Base-by-base conservation (phyloP, 2,797 vertebrate species). In the Melanotaenia parkinsoni region DNA sequence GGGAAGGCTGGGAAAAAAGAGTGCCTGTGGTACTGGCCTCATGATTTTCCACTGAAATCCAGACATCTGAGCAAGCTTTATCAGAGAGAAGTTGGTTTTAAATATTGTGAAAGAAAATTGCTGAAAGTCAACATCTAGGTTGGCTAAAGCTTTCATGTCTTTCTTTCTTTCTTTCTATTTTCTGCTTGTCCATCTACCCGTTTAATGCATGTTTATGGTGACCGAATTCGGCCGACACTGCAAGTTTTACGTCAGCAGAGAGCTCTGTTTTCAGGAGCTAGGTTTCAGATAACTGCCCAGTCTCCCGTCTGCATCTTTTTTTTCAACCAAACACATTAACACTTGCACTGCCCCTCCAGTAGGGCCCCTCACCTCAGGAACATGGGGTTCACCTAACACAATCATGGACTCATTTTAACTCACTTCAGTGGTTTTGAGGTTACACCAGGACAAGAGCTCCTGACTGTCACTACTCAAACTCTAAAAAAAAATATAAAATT, bases 11-110 rank as follows among this genome's bases (percentile, higher is more conserved):
- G 45, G 76, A 81, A 88, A 80, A 90, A 92, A 91, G 86, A 84
- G 37, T 0, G 74, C 51, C 88, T 91, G 86, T 90, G 86, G 88
- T 63, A 13, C 50, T n/a, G 35, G 47, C 63, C 63, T 37, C 32
- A 60, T 70, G 70, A 67, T 74, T 92, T 92, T 92, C 91, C 92
- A 84, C 88, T 24, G 54, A 67, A 88, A 83, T 57, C 81, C 89
- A 92, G 90, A 93, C 84, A 83, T 91, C 89, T 90, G 89, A 76
- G 76, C 68, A 86, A 89, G 85, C 81, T 91, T 84, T 87, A 90
- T 91, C 91, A 85, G 82, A 88, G 89, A 83, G 69, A 63, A 63
- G 76, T 74, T 76, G 59, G 67, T 58, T 81, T 76, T 67, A 65
- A 76, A 81, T 14, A 35, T 57, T 58, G 62, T 64, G 63, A 57